phyloP scores from a whole-genome alignment of 2,888 invertebrate species.

The Aleiodes testaceus region DNA sequence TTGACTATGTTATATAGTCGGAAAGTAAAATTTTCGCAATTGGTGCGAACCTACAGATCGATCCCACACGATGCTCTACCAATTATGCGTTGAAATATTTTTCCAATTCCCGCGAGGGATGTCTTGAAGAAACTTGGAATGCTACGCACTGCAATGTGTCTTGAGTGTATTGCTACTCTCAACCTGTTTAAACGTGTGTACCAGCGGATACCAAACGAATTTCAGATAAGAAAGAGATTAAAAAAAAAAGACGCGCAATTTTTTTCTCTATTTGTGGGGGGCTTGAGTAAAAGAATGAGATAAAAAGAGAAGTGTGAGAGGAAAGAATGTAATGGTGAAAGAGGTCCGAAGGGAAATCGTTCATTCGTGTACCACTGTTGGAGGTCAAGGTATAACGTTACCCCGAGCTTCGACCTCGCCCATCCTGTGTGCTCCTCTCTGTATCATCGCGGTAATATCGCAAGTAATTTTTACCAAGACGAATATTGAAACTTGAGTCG shows the following conservation, averaged over 20 bases:
- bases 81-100: slow-evolving; percentile 13
- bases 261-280: background rate
- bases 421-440: slow-evolving; percentile 12
- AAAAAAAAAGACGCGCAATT: slow-evolving; percentile 14
- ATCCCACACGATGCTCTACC: slow-evolving; percentile 48
- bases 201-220: slow-evolving; percentile 43
- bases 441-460: slow-evolving; percentile 20
- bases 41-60: slow-evolving; percentile 43
- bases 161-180: slow-evolving; percentile 44
- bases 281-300: slow-evolving; percentile 32
- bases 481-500: no score
- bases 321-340: slow-evolving; percentile 27
- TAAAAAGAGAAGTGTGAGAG: slow-evolving; percentile 32
- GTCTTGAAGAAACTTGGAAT: slow-evolving; percentile 21
- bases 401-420: slow-evolving; percentile 46
- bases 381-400: slow-evolving; percentile 47
- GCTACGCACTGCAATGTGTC: slow-evolving; percentile 25
- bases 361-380: slow-evolving; percentile 40
- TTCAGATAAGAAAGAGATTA: slow-evolving; percentile 42
- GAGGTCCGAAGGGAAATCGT: slow-evolving; percentile 42
- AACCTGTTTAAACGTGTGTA: slow-evolving; percentile 51
- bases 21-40: no score
- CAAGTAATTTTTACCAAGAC: background rate
- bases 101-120: slow-evolving; percentile 31
- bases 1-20: no score